Conservation (phyloP, 2,797 vertebrate species). For the Alectoris magna region DNA sequence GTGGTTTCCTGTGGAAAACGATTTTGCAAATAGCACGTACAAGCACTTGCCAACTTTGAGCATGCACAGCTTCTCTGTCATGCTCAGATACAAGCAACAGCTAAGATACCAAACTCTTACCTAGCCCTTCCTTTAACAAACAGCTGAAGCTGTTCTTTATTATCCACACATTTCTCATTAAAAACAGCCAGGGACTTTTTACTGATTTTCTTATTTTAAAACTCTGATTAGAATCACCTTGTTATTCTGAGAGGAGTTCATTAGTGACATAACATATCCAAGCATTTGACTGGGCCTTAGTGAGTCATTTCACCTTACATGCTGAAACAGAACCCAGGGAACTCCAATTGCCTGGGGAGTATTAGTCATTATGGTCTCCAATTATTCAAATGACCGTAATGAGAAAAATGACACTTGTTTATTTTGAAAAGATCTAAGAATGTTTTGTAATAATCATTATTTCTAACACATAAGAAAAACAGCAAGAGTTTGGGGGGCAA, state of each 20-base stretch:
- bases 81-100: background rate
- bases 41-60: background rate
- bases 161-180: background rate
- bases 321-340: background rate
- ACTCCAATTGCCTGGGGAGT: background rate
- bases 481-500: background rate
- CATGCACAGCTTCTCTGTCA: background rate
- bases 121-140: background rate
- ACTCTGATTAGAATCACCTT: background rate
- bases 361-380: background rate
- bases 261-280: background rate
- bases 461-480: background rate
- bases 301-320: background rate
- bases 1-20: background rate
- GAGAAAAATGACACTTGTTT: background rate
- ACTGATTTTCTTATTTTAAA: background rate
- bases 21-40: background rate
- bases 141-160: background rate
- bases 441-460: background rate
- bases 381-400: background rate
- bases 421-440: fast-evolving
- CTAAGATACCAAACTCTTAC: background rate
- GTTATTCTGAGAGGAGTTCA: background rate
- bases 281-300: background rate
- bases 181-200: background rate